These are phyloP conservation scores for Pachyuromys duprasi DNA, from an alignment of 2,797 vertebrate species.

Conservation along the genomic window DNA sequence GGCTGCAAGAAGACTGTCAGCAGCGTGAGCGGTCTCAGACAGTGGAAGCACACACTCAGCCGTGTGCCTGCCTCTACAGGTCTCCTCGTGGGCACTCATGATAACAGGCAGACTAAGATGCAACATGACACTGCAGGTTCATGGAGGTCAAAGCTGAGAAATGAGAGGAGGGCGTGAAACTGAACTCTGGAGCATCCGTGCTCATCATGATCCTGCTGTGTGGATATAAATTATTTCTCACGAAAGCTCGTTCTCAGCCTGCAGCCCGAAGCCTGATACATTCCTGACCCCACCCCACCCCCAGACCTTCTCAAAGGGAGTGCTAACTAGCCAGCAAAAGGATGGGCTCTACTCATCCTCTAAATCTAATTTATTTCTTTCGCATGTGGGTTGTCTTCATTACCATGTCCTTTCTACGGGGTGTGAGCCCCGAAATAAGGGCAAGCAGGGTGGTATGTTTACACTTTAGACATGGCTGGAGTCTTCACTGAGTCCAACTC, in stretches of 20 bases:
- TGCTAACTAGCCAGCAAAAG: background rate
- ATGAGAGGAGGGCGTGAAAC: background rate
- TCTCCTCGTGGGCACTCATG: background rate
- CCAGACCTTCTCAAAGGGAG: background rate
- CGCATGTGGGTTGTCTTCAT: background rate
- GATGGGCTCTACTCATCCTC: background rate
- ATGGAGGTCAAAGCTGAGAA: background rate
- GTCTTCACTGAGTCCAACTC: background rate
- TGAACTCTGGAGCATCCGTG: background rate
- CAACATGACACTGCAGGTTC: background rate
- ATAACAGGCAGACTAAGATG: background rate
- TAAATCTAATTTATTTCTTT: background rate
- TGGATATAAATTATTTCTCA: background rate
- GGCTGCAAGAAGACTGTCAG: background rate
- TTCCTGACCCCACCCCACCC: background rate
- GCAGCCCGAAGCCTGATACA: background rate
- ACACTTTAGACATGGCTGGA: background rate
- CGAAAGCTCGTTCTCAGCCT: background rate
- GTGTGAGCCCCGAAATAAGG: background rate
- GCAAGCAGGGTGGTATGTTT: background rate
- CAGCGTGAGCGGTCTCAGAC: background rate
- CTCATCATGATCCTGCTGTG: background rate
- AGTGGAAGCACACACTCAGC: background rate
- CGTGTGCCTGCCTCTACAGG: too few relatives aligned
- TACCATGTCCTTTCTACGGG: background rate